phyloP scores from a whole-genome alignment of 1,140 invertebrate genomes.

The Lanistes nyassanus region DNA sequence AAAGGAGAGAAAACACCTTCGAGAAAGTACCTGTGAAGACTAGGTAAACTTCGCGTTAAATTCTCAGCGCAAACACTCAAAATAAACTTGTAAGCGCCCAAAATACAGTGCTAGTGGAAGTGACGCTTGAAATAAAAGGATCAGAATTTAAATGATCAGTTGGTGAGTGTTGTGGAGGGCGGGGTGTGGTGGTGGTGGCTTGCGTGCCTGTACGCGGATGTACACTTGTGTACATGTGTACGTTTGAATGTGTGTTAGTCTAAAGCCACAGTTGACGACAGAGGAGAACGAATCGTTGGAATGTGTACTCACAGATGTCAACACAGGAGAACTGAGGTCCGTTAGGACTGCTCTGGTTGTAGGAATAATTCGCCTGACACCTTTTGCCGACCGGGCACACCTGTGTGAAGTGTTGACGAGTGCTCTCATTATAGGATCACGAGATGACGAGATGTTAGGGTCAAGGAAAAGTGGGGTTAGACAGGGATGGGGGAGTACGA shows the following conservation, averaged over 20 bases:
- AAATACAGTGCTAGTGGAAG: too few species aligned
- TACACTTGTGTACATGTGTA: neutral
- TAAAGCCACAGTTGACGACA: too few species aligned
- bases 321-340: too few species aligned
- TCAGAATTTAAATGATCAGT: too few species aligned
- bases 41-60: neutral
- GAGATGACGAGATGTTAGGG: neutral
- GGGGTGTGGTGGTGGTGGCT: neutral
- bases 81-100: neutral
- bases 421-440: neutral
- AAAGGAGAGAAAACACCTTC: too few species aligned
- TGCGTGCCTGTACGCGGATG: neutral
- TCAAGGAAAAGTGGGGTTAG: neutral
- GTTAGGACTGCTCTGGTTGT: too few species aligned
- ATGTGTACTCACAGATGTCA: too few species aligned
- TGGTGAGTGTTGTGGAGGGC: too few species aligned
- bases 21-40: neutral
- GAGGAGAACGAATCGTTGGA: too few species aligned
- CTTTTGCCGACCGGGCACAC: too few species aligned
- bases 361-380: too few species aligned
- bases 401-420: neutral
- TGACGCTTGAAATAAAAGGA: too few species aligned
- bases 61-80: neutral
- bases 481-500: neutral
- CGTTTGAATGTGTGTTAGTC: neutral